Evolutionary conservation across 2,113 vertebrate species (phyloP), one percentile per base, ranked within the genome.

Genomic region (Carassius carassius): DNA sequence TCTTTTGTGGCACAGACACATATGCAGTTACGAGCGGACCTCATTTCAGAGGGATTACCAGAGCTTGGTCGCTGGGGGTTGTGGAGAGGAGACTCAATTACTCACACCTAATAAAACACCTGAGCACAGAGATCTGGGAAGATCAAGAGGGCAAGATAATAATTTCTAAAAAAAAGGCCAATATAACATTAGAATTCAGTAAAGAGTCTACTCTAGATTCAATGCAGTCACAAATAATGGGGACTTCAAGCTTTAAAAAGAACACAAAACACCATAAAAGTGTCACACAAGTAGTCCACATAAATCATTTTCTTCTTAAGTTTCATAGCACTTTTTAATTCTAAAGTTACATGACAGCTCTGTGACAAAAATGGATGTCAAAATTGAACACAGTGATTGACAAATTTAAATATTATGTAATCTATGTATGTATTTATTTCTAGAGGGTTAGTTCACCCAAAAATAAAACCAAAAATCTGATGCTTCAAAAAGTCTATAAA

Each of bases 41-140:
- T 93, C 83, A 91, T 92, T 92, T 91, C 84, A 84, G 60, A 84
- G 84, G 90, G 91, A 93, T 95, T 92, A 92, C 88, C 89, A 87
- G 88, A 23, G 81, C 41, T 88, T 86, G 9, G 84, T 86, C 80
- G 83, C 74, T 89, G 85, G 90, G 86, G 85, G 87, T 84, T 89
- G 90, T 91, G 77, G 62, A 91, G 78, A 87, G 78, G 84, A 91
- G 89, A 93, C 90, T 91, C 90, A 93, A 93, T 94, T 93, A 93
- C 89, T 88, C 89, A 76, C 82, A 86, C 81, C 89, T 91, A 84
- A 88, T 87, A 85, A 85, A 92, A 89, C 93, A 94, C 92, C 93
- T 92, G 90, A 92, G 91, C 86, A 90, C 90, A 85, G 74, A 69
- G 37, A 70, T 80, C 75, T 83, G 74, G 11, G 70, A 69, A 80